Percentiles rank a stretch among this genome's conserved stretches.
These are phyloP conservation scores for Antennarius maculatus DNA, from an alignment of 2,797 vertebrate species.

Conservation along the genomic window DNA sequence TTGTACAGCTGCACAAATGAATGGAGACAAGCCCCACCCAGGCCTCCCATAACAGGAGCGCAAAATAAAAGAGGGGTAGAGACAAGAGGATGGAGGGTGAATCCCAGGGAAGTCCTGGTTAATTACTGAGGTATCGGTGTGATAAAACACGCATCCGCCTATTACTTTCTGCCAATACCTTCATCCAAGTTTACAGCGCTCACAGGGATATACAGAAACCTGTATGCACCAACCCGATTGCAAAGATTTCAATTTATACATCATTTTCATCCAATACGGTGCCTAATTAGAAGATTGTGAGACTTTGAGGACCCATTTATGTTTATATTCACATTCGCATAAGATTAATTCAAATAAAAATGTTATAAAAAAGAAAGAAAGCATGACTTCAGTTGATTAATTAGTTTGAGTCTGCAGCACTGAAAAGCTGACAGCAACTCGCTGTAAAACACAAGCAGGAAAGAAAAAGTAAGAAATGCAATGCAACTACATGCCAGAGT, in stretches of 20 bases:
- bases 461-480: too few relatives aligned
- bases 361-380: background rate
- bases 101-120: constrained; percentile 71
- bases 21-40: constrained; percentile 44
- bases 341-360: constrained; percentile 47
- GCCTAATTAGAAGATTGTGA: constrained; percentile 31
- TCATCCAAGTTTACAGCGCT: constrained; percentile 57
- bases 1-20: constrained; percentile 69
- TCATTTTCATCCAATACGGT: constrained; percentile 42
- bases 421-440: constrained; percentile 48
- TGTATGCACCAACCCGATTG: constrained; percentile 61
- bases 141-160: constrained; percentile 71
- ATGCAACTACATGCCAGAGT: too few relatives aligned
- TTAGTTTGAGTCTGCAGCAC: constrained; percentile 38
- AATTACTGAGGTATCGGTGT: constrained; percentile 75
- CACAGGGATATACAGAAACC: constrained; percentile 68
- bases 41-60: constrained; percentile 34
- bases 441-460: constrained; percentile 38
- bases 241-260: constrained; percentile 47
- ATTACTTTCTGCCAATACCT: constrained; percentile 70
- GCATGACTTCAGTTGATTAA: background rate
- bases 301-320: constrained; percentile 14
- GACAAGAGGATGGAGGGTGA: constrained; percentile 44
- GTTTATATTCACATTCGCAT: constrained; percentile 30
- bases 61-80: constrained; percentile 34